Percentiles rank a stretch among this genome's conserved stretches.
These are phyloP conservation scores for Prunella fulvescens DNA, from an alignment of 2,113 vertebrate genomes.

Conservation along the genomic window DNA sequence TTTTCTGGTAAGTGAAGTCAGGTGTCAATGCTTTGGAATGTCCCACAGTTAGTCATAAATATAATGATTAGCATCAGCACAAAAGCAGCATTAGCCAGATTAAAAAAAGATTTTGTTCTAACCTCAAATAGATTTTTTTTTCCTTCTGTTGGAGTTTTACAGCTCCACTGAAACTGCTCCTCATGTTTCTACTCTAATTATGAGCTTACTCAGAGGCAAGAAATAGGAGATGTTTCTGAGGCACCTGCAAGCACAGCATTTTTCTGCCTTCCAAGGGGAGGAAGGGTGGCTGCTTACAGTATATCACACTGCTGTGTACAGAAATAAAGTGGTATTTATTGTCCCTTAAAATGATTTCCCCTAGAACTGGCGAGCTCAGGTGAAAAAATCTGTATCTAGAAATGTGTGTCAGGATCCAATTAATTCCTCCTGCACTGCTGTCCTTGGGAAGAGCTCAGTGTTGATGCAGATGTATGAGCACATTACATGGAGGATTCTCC, in stretches of 20 bases:
- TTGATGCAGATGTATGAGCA: not conserved
- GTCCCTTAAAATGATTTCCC: constrained; percentile 15
- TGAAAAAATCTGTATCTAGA: constrained; percentile 12
- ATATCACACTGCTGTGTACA: not conserved
- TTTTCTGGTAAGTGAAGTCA: constrained; percentile 5
- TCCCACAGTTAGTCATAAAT: not conserved
- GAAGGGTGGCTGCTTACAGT: not conserved
- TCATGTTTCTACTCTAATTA: not conserved
- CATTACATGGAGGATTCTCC: not conserved
- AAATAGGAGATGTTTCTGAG: not conserved
- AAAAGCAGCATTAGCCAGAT: constrained; percentile 10
- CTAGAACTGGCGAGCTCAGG: constrained; percentile 22
- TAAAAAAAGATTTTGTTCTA: constrained; percentile 48
- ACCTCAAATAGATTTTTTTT: not conserved
- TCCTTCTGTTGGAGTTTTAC: not conserved
- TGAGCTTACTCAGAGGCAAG: not conserved
- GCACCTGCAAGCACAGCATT: constrained; percentile 6
- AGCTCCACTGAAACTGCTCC: constrained; percentile 1
- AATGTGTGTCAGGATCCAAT: not conserved
- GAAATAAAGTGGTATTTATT: constrained; percentile 51
- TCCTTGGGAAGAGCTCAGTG: not conserved
- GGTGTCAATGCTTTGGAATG: not conserved
- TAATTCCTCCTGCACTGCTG: not conserved
- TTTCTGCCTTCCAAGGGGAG: not conserved
- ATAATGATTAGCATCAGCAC: constrained; percentile 1